Conservation (phyloP, 2,888 invertebrate species). For the Chloromyia formosa region DNA sequence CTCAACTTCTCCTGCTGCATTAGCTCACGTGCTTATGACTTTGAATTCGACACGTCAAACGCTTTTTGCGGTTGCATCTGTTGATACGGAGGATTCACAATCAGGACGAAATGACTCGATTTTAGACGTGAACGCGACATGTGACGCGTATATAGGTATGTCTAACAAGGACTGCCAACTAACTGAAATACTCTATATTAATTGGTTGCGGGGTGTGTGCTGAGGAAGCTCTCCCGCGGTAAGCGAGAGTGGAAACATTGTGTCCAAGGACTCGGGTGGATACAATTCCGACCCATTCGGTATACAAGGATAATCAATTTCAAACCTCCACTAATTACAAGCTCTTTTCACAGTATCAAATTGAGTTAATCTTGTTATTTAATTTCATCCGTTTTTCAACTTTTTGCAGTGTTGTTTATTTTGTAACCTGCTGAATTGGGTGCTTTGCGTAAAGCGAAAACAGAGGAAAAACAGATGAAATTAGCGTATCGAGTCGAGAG, state of each 20-base stretch:
- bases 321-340: slow-evolving; percentile 25
- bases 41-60: slow-evolving; percentile 34
- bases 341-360: slow-evolving; percentile 27
- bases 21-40: slow-evolving; percentile 39
- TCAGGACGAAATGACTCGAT: not conserved
- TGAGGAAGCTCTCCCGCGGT: too few species aligned
- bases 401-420: not conserved
- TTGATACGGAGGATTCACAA: slow-evolving; percentile 16
- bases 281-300: not conserved
- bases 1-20: too few species aligned
- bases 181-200: too few species aligned
- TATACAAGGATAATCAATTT: slow-evolving; percentile 23
- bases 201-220: too few species aligned
- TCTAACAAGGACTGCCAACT: too few species aligned
- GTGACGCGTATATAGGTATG: too few species aligned
- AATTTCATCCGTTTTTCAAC: not conserved
- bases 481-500: not conserved
- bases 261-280: too few species aligned
- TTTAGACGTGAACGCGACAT: too few species aligned
- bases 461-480: not conserved
- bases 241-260: too few species aligned
- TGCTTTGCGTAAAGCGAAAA: too few species aligned
- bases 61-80: slow-evolving; percentile 30
- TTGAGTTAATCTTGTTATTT: slow-evolving; percentile 16
- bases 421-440: too few species aligned